Conservation (phyloP, 2,888 invertebrate genomes). For the Tetrapedia diversipes region DNA sequence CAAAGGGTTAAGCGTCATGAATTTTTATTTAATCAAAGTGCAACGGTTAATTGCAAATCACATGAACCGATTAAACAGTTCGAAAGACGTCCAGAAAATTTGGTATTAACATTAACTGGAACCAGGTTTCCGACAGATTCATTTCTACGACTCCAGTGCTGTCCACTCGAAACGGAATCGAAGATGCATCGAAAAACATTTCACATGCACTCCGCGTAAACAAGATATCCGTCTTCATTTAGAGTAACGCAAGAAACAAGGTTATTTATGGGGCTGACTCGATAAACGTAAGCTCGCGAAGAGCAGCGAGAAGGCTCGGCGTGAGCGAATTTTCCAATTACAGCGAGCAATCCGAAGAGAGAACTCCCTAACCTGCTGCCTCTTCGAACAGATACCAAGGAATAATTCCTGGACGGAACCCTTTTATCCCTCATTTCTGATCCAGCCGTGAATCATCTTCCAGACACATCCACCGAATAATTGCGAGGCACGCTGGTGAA, state of each 20-base stretch:
- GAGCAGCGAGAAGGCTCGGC: conserved; percentile 2
- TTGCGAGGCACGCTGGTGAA: conserved; percentile 9
- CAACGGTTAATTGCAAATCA: no score
- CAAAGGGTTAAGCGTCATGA: no score
- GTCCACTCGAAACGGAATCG: not conserved
- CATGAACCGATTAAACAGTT: no score
- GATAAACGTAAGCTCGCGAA: conserved; percentile 35
- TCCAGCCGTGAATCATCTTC: conserved; percentile 32
- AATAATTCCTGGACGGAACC: conserved; percentile 27
- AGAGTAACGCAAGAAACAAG: conserved; percentile 4
- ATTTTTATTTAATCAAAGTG: no score
- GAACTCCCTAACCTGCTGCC: not conserved
- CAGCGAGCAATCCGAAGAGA: conserved; percentile 22
- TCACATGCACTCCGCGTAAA: conserved; percentile 6
- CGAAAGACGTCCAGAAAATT: no score
- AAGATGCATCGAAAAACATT: not conserved
- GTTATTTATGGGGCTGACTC: conserved; percentile 28
- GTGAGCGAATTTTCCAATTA: conserved; percentile 53
- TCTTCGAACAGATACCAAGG: conserved; percentile 12
- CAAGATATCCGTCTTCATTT: conserved; percentile 23
- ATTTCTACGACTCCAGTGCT: not conserved
- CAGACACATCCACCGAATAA: conserved; percentile 36
- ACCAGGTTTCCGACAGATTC: not conserved
- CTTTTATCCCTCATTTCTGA: conserved; percentile 42
- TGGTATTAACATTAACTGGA: not conserved